Conservation (phyloP, 2,797 vertebrate species). For the Crocodylus rhombifer region DNA sequence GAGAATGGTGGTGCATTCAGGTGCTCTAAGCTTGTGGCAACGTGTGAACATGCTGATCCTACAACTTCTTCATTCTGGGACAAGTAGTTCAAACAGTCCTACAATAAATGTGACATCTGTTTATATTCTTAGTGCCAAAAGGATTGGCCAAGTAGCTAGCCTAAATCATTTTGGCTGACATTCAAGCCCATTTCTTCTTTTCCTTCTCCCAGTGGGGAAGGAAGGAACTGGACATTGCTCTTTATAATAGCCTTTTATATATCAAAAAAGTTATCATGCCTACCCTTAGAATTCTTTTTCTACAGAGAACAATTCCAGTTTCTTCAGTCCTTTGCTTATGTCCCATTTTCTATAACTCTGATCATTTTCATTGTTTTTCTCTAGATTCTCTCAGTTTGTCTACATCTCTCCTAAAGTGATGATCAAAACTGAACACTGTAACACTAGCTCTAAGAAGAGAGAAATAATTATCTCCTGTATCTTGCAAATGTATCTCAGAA, state of each 20-base stretch:
- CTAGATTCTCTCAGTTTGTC: not conserved
- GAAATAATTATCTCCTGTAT: not conserved
- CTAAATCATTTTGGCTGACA: too few species aligned
- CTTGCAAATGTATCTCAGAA: not conserved
- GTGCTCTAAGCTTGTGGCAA: too few species aligned
- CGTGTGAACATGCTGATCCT: too few species aligned
- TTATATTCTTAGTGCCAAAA: too few species aligned
- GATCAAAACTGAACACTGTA: not conserved
- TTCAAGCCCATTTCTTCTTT: not conserved
- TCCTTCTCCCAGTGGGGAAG: not conserved
- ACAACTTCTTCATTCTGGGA: too few species aligned
- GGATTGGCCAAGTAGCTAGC: too few species aligned
- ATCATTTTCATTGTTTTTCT: not conserved
- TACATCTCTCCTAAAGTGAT: not conserved
- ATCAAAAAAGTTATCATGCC: not conserved
- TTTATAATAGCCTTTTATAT: not conserved
- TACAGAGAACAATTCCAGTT: not conserved
- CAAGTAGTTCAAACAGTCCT: too few species aligned
- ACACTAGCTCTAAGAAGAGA: not conserved
- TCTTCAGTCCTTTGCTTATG: not conserved
- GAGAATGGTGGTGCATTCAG: too few species aligned
- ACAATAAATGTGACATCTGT: too few species aligned
- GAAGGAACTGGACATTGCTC: not conserved
- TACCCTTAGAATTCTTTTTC: not conserved
- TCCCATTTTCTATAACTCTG: not conserved